phyloP scores from a whole-genome alignment of 2,888 invertebrate species.

The Dermolepida albohirtum region DNA sequence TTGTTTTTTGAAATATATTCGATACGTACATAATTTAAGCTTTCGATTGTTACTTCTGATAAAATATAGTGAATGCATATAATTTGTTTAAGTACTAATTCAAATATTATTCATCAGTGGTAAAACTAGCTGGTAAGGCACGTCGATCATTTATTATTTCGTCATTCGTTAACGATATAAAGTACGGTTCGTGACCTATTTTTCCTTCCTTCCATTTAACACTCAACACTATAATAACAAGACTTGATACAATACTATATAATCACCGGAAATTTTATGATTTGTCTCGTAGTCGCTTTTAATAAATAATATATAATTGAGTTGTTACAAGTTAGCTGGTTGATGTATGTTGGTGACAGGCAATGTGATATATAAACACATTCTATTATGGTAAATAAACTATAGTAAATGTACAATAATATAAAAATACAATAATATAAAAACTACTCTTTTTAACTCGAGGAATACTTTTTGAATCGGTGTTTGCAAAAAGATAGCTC shows the following conservation, averaged over 20 bases:
- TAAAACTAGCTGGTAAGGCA: constrained; percentile 35
- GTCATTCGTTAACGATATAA: constrained; percentile 23
- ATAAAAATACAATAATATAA: too few relatives aligned
- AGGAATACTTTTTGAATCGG: too few relatives aligned
- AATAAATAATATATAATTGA: constrained; percentile 5
- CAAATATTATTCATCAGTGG: constrained; percentile 32
- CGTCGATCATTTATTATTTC: constrained; percentile 35
- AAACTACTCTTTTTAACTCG: too few relatives aligned
- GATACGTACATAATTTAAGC: background rate
- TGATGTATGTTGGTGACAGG: too few relatives aligned
- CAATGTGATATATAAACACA: too few relatives aligned
- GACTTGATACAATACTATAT: constrained; percentile 5
- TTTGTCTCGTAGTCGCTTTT: constrained; percentile 11
- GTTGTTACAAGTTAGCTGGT: background rate
- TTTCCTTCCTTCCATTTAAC: constrained; percentile 23
- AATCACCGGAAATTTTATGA: background rate
- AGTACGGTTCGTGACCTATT: constrained; percentile 27
- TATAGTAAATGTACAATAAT: too few relatives aligned
- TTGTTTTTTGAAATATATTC: too few relatives aligned
- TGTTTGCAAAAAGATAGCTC: too few relatives aligned
- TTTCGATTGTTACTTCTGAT: constrained; percentile 5
- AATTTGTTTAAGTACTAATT: constrained; percentile 40
- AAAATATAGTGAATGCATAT: constrained; percentile 10
- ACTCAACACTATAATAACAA: constrained; percentile 11
- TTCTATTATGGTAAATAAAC: too few relatives aligned